These are phyloP conservation scores for Paramisgurnus dabryanus DNA, from an alignment of 2,113 vertebrate genomes.

Conservation along the genomic window DNA sequence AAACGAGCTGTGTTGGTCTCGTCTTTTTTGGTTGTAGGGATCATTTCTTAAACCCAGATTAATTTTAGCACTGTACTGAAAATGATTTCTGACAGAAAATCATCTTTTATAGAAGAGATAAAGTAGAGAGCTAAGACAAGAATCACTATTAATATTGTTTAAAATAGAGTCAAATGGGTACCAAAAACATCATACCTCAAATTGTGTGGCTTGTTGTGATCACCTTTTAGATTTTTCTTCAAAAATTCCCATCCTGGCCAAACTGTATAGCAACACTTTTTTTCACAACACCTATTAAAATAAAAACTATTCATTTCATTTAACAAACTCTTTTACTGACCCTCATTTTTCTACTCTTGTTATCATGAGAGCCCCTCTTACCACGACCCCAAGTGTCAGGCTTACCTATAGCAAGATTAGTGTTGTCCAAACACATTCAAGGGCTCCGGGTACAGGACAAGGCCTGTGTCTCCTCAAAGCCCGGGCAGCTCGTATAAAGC, in stretches of 20 bases:
- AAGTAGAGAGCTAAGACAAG: no score
- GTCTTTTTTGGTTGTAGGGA: neutral
- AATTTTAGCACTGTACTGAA: neutral
- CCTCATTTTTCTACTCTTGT: constrained; percentile 8
- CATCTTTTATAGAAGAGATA: neutral
- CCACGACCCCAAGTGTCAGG: constrained; percentile 38
- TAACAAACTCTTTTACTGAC: neutral
- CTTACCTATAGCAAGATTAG: constrained; percentile 56
- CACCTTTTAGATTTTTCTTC: no score
- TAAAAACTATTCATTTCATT: no score
- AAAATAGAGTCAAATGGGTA: no score
- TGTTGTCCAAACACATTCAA: constrained; percentile 56
- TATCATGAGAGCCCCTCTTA: constrained; percentile 16
- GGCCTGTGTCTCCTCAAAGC: constrained; percentile 40
- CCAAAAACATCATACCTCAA: no score
- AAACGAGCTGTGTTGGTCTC: neutral
- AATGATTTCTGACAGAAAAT: constrained; percentile 6
- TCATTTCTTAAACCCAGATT: neutral
- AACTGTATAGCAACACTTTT: no score
- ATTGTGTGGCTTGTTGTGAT: no score
- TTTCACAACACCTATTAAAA: no score
- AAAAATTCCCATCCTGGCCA: no score
- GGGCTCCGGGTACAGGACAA: constrained; percentile 40
- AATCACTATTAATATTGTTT: no score
- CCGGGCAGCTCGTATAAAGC: constrained; percentile 18